Evolutionary conservation across 2,113 vertebrate genomes (phyloP), one percentile per base, ranked within the genome.

Genomic region (Platysteira castanea): DNA sequence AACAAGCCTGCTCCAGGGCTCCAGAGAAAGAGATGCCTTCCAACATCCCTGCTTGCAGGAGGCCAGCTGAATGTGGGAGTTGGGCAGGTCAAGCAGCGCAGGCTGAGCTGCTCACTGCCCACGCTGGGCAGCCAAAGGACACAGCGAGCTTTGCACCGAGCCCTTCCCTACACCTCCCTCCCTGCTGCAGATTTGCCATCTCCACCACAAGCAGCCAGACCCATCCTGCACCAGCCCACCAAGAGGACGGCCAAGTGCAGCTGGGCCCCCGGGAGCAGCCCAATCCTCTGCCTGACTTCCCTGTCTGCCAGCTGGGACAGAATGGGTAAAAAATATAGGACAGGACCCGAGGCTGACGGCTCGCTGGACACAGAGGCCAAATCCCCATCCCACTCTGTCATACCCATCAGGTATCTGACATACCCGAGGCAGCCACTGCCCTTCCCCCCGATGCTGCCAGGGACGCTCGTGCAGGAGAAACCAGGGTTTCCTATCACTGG

Each of bases 381-480:
- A 89, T 57, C 57, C 39, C 39, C 21, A n/a, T n/a, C 57, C 39
- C 13, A 12, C 63, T 27, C 39, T 0, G 0, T n/a, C 0, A 0
- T 44, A 76, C 0, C 1, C 31, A 68, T 39, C 61, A 64, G 63
- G 67, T 4, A 0, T 39, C 49, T 2, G 11, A 64, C 1, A 2
- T 1, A 82, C 13, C 21, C 0, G 2, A 61, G 21, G 68, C 49
- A 71, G 46, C 13, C 59, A 33, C 74, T 42, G 70, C 52, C 75
- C 20, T 24, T n/a, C 4, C 44, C 15, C 57, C 3, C 0, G 0
- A 1, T 13, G 24, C 26, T 77, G 54, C 46, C 0, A 0, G 70
- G 70, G 65, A 82, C 33, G 56, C 33, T 76, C n/a, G 47, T 3
- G 1, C 0, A 2, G 47, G 28, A 24, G 1, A 63, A 75, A 75